Conservation (phyloP, 2,113 vertebrate genomes). For the Labrus mixtus region DNA sequence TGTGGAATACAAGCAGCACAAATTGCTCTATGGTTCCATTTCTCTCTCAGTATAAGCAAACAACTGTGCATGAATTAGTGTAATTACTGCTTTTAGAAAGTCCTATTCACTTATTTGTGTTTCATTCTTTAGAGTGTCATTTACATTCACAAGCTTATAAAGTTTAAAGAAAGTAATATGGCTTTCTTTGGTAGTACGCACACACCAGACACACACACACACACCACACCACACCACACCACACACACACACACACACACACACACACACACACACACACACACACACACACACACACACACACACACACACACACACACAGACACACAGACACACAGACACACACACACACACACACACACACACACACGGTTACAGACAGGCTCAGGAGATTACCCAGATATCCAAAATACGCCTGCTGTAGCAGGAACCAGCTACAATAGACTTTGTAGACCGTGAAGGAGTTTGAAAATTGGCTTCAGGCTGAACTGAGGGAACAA, state of each 20-base stretch:
- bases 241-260: neutral
- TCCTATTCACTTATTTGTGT: neutral
- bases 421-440: constrained; percentile 23
- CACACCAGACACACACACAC: neutral
- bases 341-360: neutral
- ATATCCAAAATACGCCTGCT: constrained; percentile 25
- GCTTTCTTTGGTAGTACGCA: neutral
- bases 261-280: neutral
- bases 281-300: neutral
- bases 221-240: neutral
- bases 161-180: neutral
- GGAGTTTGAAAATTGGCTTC: constrained; percentile 39
- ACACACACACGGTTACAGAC: neutral
- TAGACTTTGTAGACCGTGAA: constrained; percentile 36
- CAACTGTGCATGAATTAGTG: neutral
- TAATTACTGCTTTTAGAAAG: neutral
- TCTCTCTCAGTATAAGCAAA: neutral
- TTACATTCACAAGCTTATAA: neutral
- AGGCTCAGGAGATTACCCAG: constrained; percentile 14
- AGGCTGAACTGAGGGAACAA: constrained; percentile 37
- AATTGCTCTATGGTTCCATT: neutral
- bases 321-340: neutral
- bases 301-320: neutral
- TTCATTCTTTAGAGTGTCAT: neutral
- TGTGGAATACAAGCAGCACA: neutral